These are phyloP conservation scores for Eupithecia abbreviata DNA, from an alignment of 2,888 invertebrate genomes.

Conservation along the genomic window DNA sequence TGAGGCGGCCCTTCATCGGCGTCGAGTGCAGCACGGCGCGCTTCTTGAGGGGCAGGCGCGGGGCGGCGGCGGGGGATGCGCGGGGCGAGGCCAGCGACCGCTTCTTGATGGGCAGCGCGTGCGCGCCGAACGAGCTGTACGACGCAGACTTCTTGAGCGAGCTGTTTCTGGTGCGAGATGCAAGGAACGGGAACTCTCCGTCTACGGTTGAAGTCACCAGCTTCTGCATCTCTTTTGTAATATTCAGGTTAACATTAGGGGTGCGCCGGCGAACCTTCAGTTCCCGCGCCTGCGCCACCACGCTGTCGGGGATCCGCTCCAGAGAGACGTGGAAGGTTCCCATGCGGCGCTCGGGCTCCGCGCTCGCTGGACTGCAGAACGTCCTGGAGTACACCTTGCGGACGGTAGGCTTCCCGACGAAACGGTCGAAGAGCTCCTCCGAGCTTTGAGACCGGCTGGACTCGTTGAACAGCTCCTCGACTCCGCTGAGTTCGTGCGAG, in stretches of 20 bases:
- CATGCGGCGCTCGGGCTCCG: conserved; percentile 45
- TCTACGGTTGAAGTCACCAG: conserved; percentile 61
- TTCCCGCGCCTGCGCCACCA: conserved; percentile 64
- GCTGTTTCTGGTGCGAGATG: conserved; percentile 51
- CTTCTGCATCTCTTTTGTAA: conserved; percentile 57
- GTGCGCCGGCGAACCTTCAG: conserved; percentile 52
- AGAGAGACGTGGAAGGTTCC: conserved; percentile 57
- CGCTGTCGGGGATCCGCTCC: conserved; percentile 51
- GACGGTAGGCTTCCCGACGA: conserved; percentile 60
- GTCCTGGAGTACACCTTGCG: conserved; percentile 66
- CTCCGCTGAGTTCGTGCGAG: conserved; percentile 64
- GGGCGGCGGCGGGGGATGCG: neutral
- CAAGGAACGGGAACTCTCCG: conserved; percentile 52
- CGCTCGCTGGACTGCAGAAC: conserved; percentile 46
- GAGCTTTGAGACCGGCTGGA: conserved; percentile 44
- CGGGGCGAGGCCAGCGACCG: conserved; percentile 54
- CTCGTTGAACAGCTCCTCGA: conserved; percentile 65
- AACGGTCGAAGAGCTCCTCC: conserved; percentile 60
- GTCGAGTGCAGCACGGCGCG: conserved; percentile 68
- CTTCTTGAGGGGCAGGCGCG: conserved; percentile 56
- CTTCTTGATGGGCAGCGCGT: conserved; percentile 69
- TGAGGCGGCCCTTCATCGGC: conserved; percentile 60
- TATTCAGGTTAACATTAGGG: conserved; percentile 38
- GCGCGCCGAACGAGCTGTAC: conserved; percentile 54
- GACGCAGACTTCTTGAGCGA: conserved; percentile 53